phyloP scores from a whole-genome alignment of 2,888 invertebrate genomes.

The Oasisia sp. region DNA sequence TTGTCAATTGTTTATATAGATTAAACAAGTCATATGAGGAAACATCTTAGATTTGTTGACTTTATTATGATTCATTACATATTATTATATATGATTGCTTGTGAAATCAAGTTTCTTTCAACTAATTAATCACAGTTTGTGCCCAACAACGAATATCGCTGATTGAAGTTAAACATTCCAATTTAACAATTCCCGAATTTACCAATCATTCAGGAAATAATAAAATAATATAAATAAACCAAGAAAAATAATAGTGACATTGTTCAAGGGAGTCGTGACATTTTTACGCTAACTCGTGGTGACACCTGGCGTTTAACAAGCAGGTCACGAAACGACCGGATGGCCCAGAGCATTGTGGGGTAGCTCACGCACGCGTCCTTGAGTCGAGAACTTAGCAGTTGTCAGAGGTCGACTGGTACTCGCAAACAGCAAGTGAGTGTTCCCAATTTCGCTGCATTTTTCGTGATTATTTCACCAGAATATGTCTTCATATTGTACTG shows the following conservation, averaged over 20 bases:
- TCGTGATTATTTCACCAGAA: background rate
- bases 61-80: too few species aligned
- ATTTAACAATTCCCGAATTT: too few species aligned
- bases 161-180: too few species aligned
- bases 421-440: background rate
- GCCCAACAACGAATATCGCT: too few species aligned
- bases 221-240: background rate
- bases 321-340: background rate
- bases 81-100: too few species aligned
- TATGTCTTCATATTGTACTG: background rate
- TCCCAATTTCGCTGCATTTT: background rate
- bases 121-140: too few species aligned
- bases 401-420: slow-evolving; percentile 5
- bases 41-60: too few species aligned
- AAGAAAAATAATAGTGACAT: background rate
- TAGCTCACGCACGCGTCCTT: slow-evolving; percentile 17
- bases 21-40: too few species aligned
- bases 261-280: background rate
- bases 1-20: too few species aligned
- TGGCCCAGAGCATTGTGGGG: background rate
- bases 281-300: background rate
- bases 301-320: background rate
- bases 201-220: too few species aligned
- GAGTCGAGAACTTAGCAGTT: background rate
- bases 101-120: too few species aligned